Percentiles rank a stretch among this genome's conserved stretches.
phyloP scores from a whole-genome alignment of 1,140 invertebrate species.

The Platyscapa corneri region DNA sequence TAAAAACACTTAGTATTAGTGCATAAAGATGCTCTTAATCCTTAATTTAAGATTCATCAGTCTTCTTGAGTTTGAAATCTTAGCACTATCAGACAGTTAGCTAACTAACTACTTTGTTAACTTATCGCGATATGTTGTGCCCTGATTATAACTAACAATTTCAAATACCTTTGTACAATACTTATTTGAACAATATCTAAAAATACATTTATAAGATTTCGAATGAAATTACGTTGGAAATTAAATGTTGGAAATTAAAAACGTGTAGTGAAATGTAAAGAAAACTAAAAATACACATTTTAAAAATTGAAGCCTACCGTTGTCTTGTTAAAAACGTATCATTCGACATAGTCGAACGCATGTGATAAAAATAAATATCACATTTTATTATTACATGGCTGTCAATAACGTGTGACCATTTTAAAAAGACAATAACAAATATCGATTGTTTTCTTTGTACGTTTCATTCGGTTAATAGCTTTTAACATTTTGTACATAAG shows the following conservation, averaged over 20 bases:
- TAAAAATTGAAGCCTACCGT: conserved; percentile 23
- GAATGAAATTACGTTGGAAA: background rate
- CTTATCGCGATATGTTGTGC: conserved; percentile 14
- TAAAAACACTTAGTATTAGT: conserved; percentile 31
- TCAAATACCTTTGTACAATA: conserved; percentile 12
- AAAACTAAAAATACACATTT: conserved; percentile 38
- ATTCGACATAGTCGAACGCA: conserved; percentile 9
- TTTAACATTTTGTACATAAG: conserved; percentile 45
- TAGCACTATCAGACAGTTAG: conserved; percentile 23
- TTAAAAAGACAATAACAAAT: conserved; percentile 39
- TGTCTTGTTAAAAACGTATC: conserved; percentile 35
- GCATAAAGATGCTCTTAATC: conserved; percentile 28
- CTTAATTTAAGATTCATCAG: conserved; percentile 35
- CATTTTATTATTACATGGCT: conserved; percentile 43
- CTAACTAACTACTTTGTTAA: conserved; percentile 18
- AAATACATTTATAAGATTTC: background rate
- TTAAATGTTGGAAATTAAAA: background rate
- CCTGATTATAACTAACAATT: background rate
- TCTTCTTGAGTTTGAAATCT: conserved; percentile 29
- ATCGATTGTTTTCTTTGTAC: conserved; percentile 41
- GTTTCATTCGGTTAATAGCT: conserved; percentile 32
- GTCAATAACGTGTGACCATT: conserved; percentile 34
- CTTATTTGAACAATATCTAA: background rate
- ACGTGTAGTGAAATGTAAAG: conserved; percentile 50
- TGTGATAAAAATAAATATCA: conserved; percentile 53